Base-by-base conservation (phyloP, 2,797 vertebrate species). In the Hyperoplus immaculatus region DNA sequence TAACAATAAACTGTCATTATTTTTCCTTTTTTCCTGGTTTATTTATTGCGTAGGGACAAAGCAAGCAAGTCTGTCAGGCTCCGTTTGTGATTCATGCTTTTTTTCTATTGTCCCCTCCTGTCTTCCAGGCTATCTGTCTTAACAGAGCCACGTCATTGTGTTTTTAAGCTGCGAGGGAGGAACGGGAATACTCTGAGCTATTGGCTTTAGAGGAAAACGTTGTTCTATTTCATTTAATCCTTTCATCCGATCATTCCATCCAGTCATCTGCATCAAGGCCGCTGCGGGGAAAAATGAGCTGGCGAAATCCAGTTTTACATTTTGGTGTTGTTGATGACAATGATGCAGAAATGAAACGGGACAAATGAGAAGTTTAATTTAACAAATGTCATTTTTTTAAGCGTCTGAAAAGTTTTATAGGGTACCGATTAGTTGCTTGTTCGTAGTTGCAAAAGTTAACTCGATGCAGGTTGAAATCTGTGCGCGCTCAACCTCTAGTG, bases 211-310 rank as follows among this genome's bases (percentile, higher is more conserved):
- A n/a, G 46, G 21, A 68, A 15, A 64, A 74, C 14, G 14, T 82
- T 67, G 29, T 82, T 85, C 70, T 1, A 2, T 85, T 85, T 67
- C 57, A 80, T 82, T 88, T 75, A 71, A 78, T 83, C 77, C 71
- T 78, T 82, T 81, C 61, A 72, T 77, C 67, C 78, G 70, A 39
- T 79, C 81, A 75, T 41, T 12, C 57, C 16, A 4, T 21, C 55
- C 59, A 45, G 38, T 72, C 60, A 77, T 84, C 67, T 75, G 58
- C 69, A 63, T 75, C 50, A 11, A 42, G 42, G 11, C 4, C 45
- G 36, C 78, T 18, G 64, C 64, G 53, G 71, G 61, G 75, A 76
- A 29, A 29, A 29, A 47, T 29, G 57, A 53, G 57, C 36, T 64
- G n/a, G 15, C 8, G 45, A 41, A 8, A 16, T 68, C 57, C 51